Percentiles rank a stretch among this genome's conserved stretches.
Conservation (phyloP, 2,888 invertebrate genomes). For the Alloscopus bannaensis region DNA sequence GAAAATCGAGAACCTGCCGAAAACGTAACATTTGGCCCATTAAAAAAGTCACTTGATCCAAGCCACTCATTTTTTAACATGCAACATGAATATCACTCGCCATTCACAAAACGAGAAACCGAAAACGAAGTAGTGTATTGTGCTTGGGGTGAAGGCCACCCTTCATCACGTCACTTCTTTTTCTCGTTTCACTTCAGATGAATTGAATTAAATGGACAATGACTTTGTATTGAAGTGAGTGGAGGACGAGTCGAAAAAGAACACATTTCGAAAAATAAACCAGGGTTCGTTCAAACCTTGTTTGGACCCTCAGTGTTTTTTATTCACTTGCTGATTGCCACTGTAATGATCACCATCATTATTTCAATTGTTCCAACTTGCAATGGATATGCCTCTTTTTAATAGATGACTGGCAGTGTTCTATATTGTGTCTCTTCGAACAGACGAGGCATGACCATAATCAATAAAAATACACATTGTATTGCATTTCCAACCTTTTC, state of each 20-base stretch:
- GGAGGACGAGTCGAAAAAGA: constrained; percentile 44
- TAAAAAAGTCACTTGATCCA: constrained; percentile 63
- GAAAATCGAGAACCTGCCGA: too few relatives aligned
- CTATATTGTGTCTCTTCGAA: neutral
- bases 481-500: neutral
- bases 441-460: constrained; percentile 64
- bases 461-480: constrained; percentile 43
- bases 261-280: constrained; percentile 18
- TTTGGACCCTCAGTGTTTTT: constrained; percentile 1
- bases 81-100: constrained; percentile 9
- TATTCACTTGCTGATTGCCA: constrained; percentile 37
- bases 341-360: constrained; percentile 38
- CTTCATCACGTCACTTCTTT: constrained; percentile 44
- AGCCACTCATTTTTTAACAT: constrained; percentile 56
- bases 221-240: constrained; percentile 53
- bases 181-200: constrained; percentile 27
- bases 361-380: constrained; percentile 41
- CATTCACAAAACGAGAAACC: too few relatives aligned
- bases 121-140: too few relatives aligned
- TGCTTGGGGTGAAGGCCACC: constrained; percentile 30
- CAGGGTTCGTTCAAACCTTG: neutral
- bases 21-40: constrained; percentile 62
- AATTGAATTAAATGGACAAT: constrained; percentile 65
- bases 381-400: constrained; percentile 58
- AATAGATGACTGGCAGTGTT: constrained; percentile 41